Evolutionary conservation across 92 coral and sea anemone species (phyloP).

Genomic region (Phenganax marumi): DNA sequence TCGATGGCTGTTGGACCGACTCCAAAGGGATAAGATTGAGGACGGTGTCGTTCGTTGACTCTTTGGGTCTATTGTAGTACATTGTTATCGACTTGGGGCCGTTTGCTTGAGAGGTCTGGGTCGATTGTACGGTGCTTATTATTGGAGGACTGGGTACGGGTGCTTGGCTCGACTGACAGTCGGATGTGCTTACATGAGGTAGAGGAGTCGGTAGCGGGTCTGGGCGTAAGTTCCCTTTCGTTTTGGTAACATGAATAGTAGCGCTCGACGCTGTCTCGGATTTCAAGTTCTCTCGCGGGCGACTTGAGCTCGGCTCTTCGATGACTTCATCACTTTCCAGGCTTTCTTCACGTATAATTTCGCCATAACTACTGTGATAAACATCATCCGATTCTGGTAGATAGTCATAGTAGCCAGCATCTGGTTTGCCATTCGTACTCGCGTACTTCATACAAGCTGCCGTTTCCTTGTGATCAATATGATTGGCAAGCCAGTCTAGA

Average conservation of each 20-base stretch:
- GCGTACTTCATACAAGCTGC: background rate
- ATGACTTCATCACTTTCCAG: background rate
- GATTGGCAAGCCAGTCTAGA: slow-evolving; percentile 41
- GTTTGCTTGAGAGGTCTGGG: slow-evolving; percentile 10
- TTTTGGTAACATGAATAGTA: background rate
- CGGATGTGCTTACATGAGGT: slow-evolving; percentile 5
- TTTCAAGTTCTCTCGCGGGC: background rate
- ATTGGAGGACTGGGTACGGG: background rate
- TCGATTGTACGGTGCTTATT: background rate
- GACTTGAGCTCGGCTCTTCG: slow-evolving; percentile 23
- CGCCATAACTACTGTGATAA: slow-evolving; percentile 33
- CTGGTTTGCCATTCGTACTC: background rate
- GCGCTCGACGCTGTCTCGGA: background rate
- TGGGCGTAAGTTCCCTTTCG: slow-evolving; percentile 7
- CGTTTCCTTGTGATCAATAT: slow-evolving; percentile 43
- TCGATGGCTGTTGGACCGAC: background rate
- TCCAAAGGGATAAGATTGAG: slow-evolving; percentile 2
- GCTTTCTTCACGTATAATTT: slow-evolving; percentile 21
- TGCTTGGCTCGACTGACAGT: background rate
- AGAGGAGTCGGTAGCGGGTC: slow-evolving; percentile 17
- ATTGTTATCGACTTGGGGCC: slow-evolving; percentile 17
- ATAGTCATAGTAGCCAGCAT: slow-evolving; percentile 17
- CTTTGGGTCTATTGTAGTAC: slow-evolving; percentile 34
- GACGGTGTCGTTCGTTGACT: background rate
- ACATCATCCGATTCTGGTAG: slow-evolving; percentile 20